Evolutionary conservation across 2,113 vertebrate species (phyloP).

Genomic region (Misgurnus anguillicaudatus): DNA sequence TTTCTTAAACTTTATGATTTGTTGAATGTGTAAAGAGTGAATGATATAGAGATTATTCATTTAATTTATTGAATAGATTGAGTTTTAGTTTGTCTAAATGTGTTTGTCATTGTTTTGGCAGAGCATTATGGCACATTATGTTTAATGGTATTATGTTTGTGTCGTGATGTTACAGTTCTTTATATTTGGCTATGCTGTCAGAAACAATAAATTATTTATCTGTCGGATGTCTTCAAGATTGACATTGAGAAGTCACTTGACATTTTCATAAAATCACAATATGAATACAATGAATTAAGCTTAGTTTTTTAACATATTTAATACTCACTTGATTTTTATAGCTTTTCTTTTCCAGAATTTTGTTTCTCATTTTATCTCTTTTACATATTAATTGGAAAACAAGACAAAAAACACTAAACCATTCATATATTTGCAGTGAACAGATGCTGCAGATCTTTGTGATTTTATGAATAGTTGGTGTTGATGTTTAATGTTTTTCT

Average conservation of each 20-base stretch:
- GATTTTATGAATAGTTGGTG: too few relatives aligned
- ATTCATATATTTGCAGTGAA: too few relatives aligned
- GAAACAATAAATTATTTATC: slow-evolving; percentile 56
- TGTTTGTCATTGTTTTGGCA: slow-evolving; percentile 37
- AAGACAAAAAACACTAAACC: too few relatives aligned
- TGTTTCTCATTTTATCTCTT: too few relatives aligned
- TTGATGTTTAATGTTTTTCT: too few relatives aligned
- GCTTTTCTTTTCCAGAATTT: too few relatives aligned
- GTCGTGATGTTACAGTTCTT: slow-evolving; percentile 37
- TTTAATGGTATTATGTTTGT: too few relatives aligned
- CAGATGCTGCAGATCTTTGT: not conserved
- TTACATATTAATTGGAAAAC: too few relatives aligned
- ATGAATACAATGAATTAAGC: too few relatives aligned
- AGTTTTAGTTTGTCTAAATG: slow-evolving; percentile 43
- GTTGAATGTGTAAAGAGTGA: slow-evolving; percentile 39
- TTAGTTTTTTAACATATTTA: too few relatives aligned
- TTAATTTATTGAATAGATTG: slow-evolving; percentile 63
- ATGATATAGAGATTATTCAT: slow-evolving; percentile 50
- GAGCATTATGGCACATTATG: slow-evolving; percentile 13
- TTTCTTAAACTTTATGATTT: slow-evolving; percentile 1
- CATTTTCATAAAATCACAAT: too few relatives aligned
- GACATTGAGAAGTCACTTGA: not conserved
- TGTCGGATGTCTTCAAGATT: not conserved
- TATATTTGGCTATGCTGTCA: slow-evolving; percentile 44
- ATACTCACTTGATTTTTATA: too few relatives aligned